These are phyloP conservation scores for Dione vanillae DNA, from an alignment of 2,888 invertebrate genomes.

Conservation along the genomic window DNA sequence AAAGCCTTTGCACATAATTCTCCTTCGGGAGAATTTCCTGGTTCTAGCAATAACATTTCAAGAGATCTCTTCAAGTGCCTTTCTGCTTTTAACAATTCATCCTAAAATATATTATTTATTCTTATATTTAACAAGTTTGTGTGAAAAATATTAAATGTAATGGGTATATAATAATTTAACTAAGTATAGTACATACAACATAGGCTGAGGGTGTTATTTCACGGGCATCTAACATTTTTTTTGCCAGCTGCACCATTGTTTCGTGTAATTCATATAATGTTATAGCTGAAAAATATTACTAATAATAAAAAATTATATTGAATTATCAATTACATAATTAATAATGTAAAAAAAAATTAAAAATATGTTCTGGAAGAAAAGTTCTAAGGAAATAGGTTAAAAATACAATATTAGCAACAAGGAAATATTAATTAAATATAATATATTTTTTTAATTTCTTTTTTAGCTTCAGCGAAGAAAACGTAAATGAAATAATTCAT, in stretches of 20 bases:
- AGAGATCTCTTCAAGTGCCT: constrained; percentile 85
- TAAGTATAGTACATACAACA: constrained; percentile 65
- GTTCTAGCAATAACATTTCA: constrained; percentile 88
- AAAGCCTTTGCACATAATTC: constrained; percentile 87
- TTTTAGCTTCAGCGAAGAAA: too few species aligned
- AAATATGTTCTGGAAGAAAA: too few species aligned
- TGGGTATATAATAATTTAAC: background rate
- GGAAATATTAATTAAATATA: too few species aligned
- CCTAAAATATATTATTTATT: constrained; percentile 57
- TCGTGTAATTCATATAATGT: constrained; percentile 90
- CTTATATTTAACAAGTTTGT: background rate
- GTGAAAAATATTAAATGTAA: background rate
- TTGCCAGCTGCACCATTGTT: constrained; percentile 86
- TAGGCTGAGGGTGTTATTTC: constrained; percentile 84
- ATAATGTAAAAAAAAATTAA: too few species aligned
- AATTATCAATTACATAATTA: background rate
- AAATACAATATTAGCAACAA: too few species aligned
- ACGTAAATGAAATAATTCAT: too few species aligned
- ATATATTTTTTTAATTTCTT: too few species aligned
- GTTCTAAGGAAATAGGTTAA: too few species aligned
- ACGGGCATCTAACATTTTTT: constrained; percentile 84
- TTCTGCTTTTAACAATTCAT: constrained; percentile 84
- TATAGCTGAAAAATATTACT: constrained; percentile 83
- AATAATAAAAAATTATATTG: too few species aligned
- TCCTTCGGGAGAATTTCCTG: constrained; percentile 89